These are phyloP conservation scores for Numenius arquata DNA, from an alignment of 2,113 vertebrate species.

Conservation along the genomic window DNA sequence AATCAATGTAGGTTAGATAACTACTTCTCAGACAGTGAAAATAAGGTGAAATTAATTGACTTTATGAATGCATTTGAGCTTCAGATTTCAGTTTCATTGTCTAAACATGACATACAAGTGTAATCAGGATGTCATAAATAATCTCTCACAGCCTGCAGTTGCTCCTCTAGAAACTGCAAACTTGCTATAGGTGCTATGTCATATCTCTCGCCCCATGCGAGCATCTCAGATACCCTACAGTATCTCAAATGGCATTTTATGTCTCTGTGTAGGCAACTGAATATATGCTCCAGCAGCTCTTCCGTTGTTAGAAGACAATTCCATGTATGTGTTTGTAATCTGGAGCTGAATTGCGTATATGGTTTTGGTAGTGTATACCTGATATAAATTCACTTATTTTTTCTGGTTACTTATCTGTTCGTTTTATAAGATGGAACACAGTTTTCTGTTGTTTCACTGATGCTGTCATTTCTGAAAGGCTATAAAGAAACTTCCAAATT, in stretches of 20 bases:
- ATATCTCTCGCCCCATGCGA: neutral
- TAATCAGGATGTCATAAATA: neutral
- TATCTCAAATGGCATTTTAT: neutral
- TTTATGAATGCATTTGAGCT: neutral
- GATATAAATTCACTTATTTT: neutral
- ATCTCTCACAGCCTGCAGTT: neutral
- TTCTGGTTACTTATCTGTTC: neutral
- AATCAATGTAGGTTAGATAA: neutral
- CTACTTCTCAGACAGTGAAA: neutral
- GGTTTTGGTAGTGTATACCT: neutral
- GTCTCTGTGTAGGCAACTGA: neutral
- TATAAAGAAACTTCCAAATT: neutral
- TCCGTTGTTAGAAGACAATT: neutral
- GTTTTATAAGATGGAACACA: neutral
- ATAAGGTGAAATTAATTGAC: neutral
- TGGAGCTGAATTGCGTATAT: neutral
- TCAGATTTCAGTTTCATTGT: neutral
- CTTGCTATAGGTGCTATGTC: neutral
- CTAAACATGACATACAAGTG: neutral
- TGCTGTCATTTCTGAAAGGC: neutral
- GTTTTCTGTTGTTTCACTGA: neutral
- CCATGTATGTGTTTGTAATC: neutral
- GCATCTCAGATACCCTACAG: rapidly evolving
- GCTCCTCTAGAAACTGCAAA: neutral
- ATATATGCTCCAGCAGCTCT: neutral